phyloP scores from a whole-genome alignment of 2,888 invertebrate genomes.

The Drosophila testacea region DNA sequence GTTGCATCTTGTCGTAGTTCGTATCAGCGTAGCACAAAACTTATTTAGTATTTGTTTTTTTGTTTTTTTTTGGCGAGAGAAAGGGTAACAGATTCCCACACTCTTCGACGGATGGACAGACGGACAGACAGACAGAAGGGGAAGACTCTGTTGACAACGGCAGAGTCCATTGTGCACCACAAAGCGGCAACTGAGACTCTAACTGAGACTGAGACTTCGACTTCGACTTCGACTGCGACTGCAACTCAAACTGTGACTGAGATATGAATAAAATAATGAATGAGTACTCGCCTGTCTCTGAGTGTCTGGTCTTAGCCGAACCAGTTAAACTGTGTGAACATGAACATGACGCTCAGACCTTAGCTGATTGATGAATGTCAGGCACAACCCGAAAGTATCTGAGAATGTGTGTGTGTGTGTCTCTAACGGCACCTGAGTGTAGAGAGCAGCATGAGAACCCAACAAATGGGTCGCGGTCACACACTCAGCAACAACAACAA shows the following conservation, averaged over 20 bases:
- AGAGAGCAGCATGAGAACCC: constrained; percentile 70
- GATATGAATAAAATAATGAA: constrained; percentile 64
- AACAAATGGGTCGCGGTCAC: constrained; percentile 63
- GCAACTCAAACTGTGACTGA: constrained; percentile 21
- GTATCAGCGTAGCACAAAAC: constrained; percentile 63
- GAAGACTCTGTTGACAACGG: constrained; percentile 66
- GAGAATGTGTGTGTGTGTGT: background rate
- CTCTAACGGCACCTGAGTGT: constrained; percentile 56
- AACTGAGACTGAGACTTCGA: constrained; percentile 14
- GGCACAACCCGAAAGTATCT: constrained; percentile 36
- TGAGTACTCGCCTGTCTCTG: constrained; percentile 40
- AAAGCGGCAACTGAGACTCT: constrained; percentile 13
- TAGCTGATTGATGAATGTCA: constrained; percentile 75
- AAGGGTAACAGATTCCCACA: constrained; percentile 83
- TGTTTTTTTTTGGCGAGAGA: constrained; percentile 61
- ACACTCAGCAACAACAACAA: constrained; percentile 35
- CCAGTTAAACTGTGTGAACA: constrained; percentile 66
- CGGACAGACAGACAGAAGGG: constrained; percentile 20
- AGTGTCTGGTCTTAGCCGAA: constrained; percentile 22
- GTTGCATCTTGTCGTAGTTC: constrained; percentile 18
- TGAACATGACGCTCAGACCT: constrained; percentile 48
- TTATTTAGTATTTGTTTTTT: constrained; percentile 67
- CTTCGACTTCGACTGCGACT: constrained; percentile 13
- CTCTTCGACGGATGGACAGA: constrained; percentile 47
- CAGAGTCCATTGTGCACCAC: constrained; percentile 60